Percentiles rank a stretch among this genome's conserved stretches.
Evolutionary conservation across 2,113 vertebrate genomes (phyloP).

Genomic region (Hydrochoerus hydrochaeris): DNA sequence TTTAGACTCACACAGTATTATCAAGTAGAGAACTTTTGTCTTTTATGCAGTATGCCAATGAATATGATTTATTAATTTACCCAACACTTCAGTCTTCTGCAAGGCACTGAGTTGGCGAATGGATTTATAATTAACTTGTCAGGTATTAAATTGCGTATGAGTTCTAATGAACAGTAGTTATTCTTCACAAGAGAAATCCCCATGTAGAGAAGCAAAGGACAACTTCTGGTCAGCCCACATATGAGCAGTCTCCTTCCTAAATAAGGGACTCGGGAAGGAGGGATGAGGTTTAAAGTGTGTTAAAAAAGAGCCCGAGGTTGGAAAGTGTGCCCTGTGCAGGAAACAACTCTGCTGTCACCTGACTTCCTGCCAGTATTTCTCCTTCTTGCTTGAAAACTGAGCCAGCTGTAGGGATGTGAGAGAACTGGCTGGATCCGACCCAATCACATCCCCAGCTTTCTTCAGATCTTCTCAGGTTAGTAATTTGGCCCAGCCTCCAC

Average conservation of each 20-base stretch:
- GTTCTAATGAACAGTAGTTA: slow-evolving; percentile 20
- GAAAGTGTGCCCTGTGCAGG: rapidly evolving
- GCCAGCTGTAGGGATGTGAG: neutral
- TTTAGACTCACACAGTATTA: neutral
- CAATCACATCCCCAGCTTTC: neutral
- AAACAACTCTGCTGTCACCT: neutral
- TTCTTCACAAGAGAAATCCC: neutral
- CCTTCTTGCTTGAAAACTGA: neutral
- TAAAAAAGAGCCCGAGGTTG: neutral
- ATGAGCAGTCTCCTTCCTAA: neutral
- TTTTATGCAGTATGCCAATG: neutral
- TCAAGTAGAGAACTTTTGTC: neutral
- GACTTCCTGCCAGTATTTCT: neutral
- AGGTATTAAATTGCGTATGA: slow-evolving; percentile 54
- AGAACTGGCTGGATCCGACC: rapidly evolving
- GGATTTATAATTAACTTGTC: slow-evolving; percentile 44
- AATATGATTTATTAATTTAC: slow-evolving; percentile 12
- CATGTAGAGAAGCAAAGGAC: neutral
- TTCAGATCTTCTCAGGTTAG: neutral
- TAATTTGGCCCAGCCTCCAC: neutral
- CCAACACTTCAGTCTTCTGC: neutral
- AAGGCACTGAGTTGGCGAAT: neutral
- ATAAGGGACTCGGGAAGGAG: neutral
- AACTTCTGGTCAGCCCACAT: neutral
- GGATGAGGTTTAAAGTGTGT: neutral